Evolutionary conservation across 2,888 invertebrate species (phyloP), one percentile per base, ranked within the genome.

Genomic region (Chrysolina haemoptera): DNA sequence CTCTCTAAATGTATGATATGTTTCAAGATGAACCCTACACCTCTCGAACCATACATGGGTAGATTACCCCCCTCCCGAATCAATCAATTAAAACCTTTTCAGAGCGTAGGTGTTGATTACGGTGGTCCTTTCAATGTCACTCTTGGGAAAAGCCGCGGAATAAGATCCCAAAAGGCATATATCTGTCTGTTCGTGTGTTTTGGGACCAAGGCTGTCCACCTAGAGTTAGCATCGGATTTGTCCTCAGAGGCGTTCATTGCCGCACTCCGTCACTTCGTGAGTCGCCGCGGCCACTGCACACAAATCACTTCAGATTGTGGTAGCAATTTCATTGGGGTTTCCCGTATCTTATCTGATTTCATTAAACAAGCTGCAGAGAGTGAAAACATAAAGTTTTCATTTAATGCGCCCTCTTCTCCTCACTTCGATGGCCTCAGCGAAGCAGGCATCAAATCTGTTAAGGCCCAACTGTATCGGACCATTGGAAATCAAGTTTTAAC

Each of bases 61-160:
- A 62, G 12, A 20, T 20, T 22, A 62, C 59, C 59, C 10, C 10
- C 59, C 9, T 10, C 27, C 5, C 5, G 66, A 27, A 22, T 48
- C 9, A 43, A 41, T 20, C 48, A 48, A 10, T 5, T 43, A 10
- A 66, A 66, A 50, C 66, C 46, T 11, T 66, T 48, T 50, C 46
- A 10, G 11, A 18, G 46, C 18, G 46, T 46, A 8, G 66, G 66
- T 27, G 66, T 66, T 11, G 66, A 66, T 46, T 66, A 48, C 22
- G 66, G 66, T 43, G 66, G 66, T 10, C 66, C 48, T 22, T 27
- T 62, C 22, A 20, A 27, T 14, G 14, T 43, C 10, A 43, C 43
- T 10, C 10, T 43, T 1, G 43, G 43, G 43, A 43, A 43, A 43
- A 14, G 14, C 43, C 10, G 43, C 12, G 43, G 43, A 12, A 43